Conservation (phyloP, 2,888 invertebrate species). For the Idaea biselata region DNA sequence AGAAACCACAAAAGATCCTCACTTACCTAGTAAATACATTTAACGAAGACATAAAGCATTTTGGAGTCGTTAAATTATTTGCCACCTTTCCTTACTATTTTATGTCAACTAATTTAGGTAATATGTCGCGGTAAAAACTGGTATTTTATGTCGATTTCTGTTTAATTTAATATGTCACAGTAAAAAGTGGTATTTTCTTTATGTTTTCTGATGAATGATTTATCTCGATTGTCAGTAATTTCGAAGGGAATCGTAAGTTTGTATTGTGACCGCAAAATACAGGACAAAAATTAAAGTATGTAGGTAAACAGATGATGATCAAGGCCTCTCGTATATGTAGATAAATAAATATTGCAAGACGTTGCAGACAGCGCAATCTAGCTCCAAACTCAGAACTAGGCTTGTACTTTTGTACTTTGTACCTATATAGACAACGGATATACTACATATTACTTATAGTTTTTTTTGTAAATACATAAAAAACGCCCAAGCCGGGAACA, state of each 20-base stretch:
- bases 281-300: too few relatives aligned
- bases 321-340: too few relatives aligned
- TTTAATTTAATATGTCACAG: background rate
- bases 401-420: too few relatives aligned
- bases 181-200: background rate
- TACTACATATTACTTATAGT: too few relatives aligned
- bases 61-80: conserved; percentile 6
- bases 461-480: too few relatives aligned
- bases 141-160: background rate
- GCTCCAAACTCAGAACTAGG: too few relatives aligned
- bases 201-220: background rate
- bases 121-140: background rate
- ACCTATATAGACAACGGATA: too few relatives aligned
- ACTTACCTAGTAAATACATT: conserved; percentile 21
- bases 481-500: too few relatives aligned
- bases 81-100: conserved; percentile 2
- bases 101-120: background rate
- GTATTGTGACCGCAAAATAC: background rate
- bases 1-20: background rate
- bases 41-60: conserved; percentile 32
- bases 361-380: too few relatives aligned
- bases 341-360: too few relatives aligned
- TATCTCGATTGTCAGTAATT: background rate
- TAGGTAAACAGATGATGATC: background rate
- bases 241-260: background rate